phyloP scores from a whole-genome alignment of 2,888 invertebrate genomes.

The Volucella zonaria region DNA sequence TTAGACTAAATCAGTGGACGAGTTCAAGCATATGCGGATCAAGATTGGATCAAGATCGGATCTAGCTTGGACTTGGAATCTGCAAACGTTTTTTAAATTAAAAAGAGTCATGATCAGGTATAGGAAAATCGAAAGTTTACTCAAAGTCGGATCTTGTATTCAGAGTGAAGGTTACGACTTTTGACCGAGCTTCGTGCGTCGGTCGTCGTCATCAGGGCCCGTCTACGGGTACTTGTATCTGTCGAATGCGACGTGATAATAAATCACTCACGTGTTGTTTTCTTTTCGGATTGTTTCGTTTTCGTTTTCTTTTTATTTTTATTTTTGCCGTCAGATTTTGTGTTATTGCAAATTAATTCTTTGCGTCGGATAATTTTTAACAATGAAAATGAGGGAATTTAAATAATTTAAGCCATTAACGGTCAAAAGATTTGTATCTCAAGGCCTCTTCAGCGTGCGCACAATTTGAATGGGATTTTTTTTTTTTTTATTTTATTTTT shows the following conservation, averaged over 20 bases:
- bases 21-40: no score
- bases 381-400: conserved; percentile 35
- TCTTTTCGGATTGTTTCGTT: conserved; percentile 2
- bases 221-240: background rate
- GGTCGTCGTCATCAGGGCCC: background rate
- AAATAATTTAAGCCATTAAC: conserved; percentile 64
- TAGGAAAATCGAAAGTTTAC: conserved; percentile 21
- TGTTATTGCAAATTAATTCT: conserved; percentile 63
- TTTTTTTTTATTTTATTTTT: conserved; percentile 19
- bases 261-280: conserved; percentile 36
- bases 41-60: no score
- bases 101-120: background rate
- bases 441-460: conserved; percentile 38
- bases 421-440: conserved; percentile 66
- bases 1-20: no score
- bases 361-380: conserved; percentile 43
- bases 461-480: conserved; percentile 51
- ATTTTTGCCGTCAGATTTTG: conserved; percentile 15
- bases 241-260: conserved; percentile 21
- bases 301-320: conserved; percentile 12
- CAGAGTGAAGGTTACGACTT: conserved; percentile 42
- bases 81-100: background rate
- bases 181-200: conserved; percentile 32
- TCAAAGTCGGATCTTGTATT: background rate
- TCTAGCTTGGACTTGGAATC: background rate